Evolutionary conservation across 2,113 vertebrate genomes (phyloP).

Genomic region (Tetrao urogallus): DNA sequence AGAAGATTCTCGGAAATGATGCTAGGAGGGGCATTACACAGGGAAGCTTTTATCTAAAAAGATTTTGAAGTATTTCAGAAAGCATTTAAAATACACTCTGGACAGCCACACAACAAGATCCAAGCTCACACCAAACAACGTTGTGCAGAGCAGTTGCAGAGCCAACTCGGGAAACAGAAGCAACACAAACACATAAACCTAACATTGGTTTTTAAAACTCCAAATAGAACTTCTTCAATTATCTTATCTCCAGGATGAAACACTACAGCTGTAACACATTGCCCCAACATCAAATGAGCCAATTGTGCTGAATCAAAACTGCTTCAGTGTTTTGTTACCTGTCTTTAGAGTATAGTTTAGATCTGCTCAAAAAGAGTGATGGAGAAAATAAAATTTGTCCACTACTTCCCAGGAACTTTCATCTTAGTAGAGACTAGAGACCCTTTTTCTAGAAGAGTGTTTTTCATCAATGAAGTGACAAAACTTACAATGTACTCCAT

Average conservation of each 20-base stretch:
- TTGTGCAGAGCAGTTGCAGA: not conserved
- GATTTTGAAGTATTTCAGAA: not conserved
- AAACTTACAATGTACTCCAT: not conserved
- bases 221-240: not conserved
- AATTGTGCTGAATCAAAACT: not conserved
- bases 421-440: not conserved
- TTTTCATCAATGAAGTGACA: not conserved
- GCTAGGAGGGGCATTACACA: not conserved
- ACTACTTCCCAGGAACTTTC: not conserved
- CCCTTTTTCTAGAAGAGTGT: not conserved
- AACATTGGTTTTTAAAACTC: not conserved
- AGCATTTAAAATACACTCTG: not conserved
- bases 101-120: not conserved
- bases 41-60: not conserved
- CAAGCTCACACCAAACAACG: not conserved
- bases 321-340: not conserved
- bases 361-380: not conserved
- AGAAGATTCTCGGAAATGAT: not conserved
- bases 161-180: not conserved
- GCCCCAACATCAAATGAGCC: rapidly evolving
- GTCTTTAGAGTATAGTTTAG: not conserved
- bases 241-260: not conserved
- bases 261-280: not conserved
- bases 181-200: rapidly evolving
- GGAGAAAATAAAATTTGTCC: not conserved